Percentiles rank a stretch among this genome's conserved stretches.
These are phyloP conservation scores for Imbricaverruca yamaguchii DNA, from an alignment of 2,888 invertebrate species.

Conservation along the genomic window DNA sequence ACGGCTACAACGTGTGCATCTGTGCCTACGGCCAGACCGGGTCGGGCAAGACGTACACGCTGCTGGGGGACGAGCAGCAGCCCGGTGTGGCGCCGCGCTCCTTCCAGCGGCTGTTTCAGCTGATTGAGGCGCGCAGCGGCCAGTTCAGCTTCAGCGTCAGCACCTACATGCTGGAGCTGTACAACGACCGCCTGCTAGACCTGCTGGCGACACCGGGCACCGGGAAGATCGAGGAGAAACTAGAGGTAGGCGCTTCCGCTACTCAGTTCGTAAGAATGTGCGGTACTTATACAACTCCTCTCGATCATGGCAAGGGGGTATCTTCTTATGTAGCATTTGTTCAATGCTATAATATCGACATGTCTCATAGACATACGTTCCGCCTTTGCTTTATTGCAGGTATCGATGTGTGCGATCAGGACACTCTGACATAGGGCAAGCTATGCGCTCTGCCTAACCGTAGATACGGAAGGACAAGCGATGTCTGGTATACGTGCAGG, in stretches of 20 bases:
- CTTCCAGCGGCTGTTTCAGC: conserved; percentile 43
- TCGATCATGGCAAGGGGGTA: too few species aligned
- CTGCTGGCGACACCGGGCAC: conserved; percentile 32
- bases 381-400: too few species aligned
- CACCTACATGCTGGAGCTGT: conserved; percentile 47
- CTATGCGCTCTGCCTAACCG: too few species aligned
- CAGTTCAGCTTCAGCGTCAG: conserved; percentile 44
- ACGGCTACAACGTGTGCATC: conserved; percentile 45
- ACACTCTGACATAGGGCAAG: too few species aligned
- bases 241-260: not conserved
- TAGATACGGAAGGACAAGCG: too few species aligned
- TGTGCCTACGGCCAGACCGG: conserved; percentile 46
- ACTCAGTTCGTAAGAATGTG: too few species aligned
- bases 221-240: not conserved
- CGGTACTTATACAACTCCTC: too few species aligned
- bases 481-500: too few species aligned
- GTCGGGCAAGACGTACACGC: conserved; percentile 46
- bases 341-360: too few species aligned
- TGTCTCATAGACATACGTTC: too few species aligned
- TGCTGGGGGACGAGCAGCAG: conserved; percentile 39
- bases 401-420: too few species aligned
- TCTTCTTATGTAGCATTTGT: too few species aligned
- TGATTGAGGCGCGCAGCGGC: conserved; percentile 39
- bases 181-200: conserved; percentile 45
- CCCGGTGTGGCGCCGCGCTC: conserved; percentile 43